Base-by-base conservation (phyloP, 2,113 vertebrate species). In the Paradoxurus hermaphroditus region DNA sequence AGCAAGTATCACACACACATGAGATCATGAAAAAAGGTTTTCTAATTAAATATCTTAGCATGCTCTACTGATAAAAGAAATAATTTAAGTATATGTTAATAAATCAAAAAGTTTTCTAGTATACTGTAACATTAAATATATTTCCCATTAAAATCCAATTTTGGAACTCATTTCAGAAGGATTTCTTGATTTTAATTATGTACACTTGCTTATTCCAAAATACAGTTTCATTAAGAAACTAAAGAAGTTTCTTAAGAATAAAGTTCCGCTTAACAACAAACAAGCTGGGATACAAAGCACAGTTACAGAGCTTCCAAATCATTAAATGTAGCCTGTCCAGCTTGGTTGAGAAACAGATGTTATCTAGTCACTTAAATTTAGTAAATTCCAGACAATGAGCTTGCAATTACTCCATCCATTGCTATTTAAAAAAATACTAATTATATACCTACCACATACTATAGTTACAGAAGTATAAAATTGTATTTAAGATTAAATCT, bases 91-190 rank as follows among this genome's bases (percentile, higher is more conserved):
- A 53, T 62, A 95, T 41, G 14, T 34, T 90, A 96, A 90, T n/a
- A 92, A 92, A 18, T 23, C 53, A 93, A 90, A 23, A 85, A 31
- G 53, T 51, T 78, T 56, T 83, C 62, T 81, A 91, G 86, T 91
- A 86, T 65, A 78, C 6, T 53, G 0, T 87, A 75, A 65, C 18
- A 91, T 44, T 46, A 78, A 90, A n/a, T 70, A 67, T 41, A 97
- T 95, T 49, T 91, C 36, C 36, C 91, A 97, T 31, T 95, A 97
- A 88, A 93, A 97, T n/a, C 56, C 72, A 77, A 56, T 36, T 92
- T 92, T 67, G 23, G 25, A 94, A 92, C 39, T 95, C 36, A 82
- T 67, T 83, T 91, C 36, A 92, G 53, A 96, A 95, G 14, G 11
- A 77, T 90, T 62, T 87, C 44, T 87, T 95, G 51, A 53, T 65